phyloP scores from a whole-genome alignment of 92 coral and sea anemone species.

The Epizoanthus fatuus region DNA sequence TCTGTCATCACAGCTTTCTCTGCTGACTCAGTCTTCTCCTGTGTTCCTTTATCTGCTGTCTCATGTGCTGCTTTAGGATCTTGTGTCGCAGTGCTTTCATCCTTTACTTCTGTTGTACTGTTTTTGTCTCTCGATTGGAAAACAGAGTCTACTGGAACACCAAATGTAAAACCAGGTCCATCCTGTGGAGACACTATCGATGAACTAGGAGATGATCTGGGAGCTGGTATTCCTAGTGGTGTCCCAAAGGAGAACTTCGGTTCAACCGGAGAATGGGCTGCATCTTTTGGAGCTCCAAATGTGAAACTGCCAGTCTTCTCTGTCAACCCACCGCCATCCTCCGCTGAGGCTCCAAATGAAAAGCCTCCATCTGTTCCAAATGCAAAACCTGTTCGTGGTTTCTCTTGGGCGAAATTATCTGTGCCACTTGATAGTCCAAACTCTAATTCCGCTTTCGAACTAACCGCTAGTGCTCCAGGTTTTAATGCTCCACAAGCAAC shows the following conservation, averaged over 20 bases:
- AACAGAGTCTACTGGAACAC: neutral
- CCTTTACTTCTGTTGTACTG: neutral
- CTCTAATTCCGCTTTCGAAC: neutral
- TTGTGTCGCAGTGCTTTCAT: neutral
- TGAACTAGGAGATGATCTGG: neutral
- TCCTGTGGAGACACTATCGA: constrained; percentile 17
- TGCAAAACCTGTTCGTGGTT: neutral
- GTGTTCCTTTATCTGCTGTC: neutral
- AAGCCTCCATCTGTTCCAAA: constrained; percentile 38
- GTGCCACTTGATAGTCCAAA: constrained; percentile 24
- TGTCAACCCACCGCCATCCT: neutral
- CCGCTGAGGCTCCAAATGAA: neutral
- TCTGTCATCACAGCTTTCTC: constrained; percentile 36
- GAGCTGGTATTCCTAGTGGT: constrained; percentile 35
- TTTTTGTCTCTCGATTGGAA: neutral
- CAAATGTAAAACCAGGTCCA: constrained; percentile 11
- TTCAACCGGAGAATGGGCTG: neutral
- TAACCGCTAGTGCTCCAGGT: constrained; percentile 50
- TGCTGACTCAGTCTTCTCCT: constrained; percentile 7
- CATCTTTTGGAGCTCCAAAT: constrained; percentile 3
- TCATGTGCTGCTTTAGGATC: neutral
- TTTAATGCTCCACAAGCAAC: constrained; percentile 70
- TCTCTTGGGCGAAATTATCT: neutral
- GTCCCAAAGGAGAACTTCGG: constrained; percentile 37
- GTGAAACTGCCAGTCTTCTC: neutral